Conservation (phyloP, 2,113 vertebrate species). For the Smithornis capensis region DNA sequence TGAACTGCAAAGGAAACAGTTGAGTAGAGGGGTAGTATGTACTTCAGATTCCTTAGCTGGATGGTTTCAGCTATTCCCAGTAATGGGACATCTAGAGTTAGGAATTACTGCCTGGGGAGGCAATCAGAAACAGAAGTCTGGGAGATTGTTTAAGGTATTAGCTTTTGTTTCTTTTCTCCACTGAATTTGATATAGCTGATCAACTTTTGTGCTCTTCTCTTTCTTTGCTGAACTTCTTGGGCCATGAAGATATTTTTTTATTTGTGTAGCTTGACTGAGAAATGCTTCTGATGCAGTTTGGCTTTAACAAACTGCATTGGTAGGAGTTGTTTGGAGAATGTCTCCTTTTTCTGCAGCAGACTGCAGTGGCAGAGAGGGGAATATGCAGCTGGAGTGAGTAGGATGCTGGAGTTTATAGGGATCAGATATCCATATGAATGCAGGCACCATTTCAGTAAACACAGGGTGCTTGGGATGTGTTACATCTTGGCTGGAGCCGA, state of each 20-base stretch:
- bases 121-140: neutral
- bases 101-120: neutral
- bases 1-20: neutral
- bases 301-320: neutral
- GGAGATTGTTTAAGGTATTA: neutral
- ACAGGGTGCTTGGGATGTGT: conserved; percentile 23
- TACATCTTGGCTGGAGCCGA: neutral
- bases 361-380: neutral
- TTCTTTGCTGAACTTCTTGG: neutral
- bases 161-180: neutral
- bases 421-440: neutral
- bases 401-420: neutral
- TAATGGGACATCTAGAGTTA: neutral
- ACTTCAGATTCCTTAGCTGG: neutral
- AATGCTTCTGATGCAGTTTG: neutral
- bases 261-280: neutral
- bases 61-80: neutral
- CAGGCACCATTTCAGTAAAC: neutral
- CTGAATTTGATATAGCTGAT: neutral
- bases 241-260: neutral
- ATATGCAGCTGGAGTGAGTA: neutral
- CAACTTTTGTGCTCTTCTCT: neutral
- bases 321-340: neutral
- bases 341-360: neutral
- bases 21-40: neutral